phyloP scores from a whole-genome alignment of 2,113 vertebrate genomes.

The Pogona vitticeps region DNA sequence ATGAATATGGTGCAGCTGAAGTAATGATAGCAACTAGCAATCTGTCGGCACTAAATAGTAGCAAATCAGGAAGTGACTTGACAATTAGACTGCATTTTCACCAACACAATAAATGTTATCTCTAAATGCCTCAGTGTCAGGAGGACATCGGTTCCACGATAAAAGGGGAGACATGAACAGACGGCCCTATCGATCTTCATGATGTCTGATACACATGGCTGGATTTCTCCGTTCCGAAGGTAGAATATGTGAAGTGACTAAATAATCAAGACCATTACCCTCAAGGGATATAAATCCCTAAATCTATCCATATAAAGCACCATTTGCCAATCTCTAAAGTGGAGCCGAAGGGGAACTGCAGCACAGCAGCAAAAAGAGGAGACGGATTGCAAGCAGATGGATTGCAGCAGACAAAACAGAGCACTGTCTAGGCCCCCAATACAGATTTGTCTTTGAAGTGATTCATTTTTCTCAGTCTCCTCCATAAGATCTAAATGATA shows the following conservation, averaged over 20 bases:
- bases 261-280: constrained; percentile 71
- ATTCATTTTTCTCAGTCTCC: constrained; percentile 11
- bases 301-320: constrained; percentile 36
- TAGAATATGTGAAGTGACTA: constrained; percentile 67
- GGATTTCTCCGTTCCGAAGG: constrained; percentile 64
- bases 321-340: constrained; percentile 5
- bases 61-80: constrained; percentile 1
- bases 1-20: background rate
- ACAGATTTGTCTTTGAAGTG: constrained; percentile 15
- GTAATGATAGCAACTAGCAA: constrained; percentile 3
- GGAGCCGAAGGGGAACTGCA: constrained; percentile 18
- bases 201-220: constrained; percentile 71
- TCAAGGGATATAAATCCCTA: constrained; percentile 66
- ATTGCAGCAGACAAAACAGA: constrained; percentile 24
- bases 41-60: constrained; percentile 11
- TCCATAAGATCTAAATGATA: background rate
- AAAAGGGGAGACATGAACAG: constrained; percentile 59
- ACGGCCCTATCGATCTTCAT: constrained; percentile 69
- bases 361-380: constrained; percentile 7
- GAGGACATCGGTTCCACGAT: constrained; percentile 51
- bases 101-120: constrained; percentile 27
- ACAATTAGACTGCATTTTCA: constrained; percentile 26
- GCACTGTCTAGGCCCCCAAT: constrained; percentile 20
- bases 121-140: constrained; percentile 40
- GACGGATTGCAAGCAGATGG: constrained; percentile 10